Evolutionary conservation across 2,113 vertebrate species (phyloP).

Genomic region (Riparia riparia): DNA sequence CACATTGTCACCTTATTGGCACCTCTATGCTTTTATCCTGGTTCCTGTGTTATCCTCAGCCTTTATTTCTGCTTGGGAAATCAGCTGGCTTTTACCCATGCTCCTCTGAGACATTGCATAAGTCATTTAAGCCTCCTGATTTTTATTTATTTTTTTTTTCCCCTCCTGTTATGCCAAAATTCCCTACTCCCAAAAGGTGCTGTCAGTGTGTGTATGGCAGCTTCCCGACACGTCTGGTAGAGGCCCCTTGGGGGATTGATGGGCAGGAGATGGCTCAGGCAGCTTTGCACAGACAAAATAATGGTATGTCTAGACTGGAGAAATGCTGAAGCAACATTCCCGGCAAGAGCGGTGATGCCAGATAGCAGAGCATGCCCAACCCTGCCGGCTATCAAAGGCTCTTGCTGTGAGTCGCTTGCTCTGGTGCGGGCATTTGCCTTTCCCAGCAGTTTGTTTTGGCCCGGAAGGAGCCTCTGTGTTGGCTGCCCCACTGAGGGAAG

Average conservation of each 20-base stretch:
- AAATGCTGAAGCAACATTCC: slow-evolving; percentile 43
- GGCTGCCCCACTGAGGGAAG: neutral
- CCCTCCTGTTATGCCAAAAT: neutral
- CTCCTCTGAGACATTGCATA: neutral
- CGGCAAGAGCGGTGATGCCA: neutral
- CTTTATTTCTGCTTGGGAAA: neutral
- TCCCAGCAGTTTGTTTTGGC: rapidly evolving
- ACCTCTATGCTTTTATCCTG: neutral
- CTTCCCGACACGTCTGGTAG: neutral
- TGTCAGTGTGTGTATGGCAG: neutral
- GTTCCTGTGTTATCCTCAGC: neutral
- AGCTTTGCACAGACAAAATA: neutral
- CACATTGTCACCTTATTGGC: rapidly evolving
- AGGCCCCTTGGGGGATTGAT: neutral
- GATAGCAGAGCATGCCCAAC: neutral
- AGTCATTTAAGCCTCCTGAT: neutral
- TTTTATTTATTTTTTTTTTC: neutral
- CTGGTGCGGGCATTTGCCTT: neutral
- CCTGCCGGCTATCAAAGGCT: neutral
- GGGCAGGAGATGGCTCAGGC: neutral
- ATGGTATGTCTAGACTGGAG: slow-evolving; percentile 40
- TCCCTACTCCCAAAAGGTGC: neutral
- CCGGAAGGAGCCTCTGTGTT: neutral
- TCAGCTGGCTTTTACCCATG: neutral
- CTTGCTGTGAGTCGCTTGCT: rapidly evolving